A percentile compares a stretch with the other conserved stretches of the same genome.
These are phyloP conservation scores for Lynx canadensis DNA, from an alignment of 2,113 vertebrate genomes.

Conservation along the genomic window DNA sequence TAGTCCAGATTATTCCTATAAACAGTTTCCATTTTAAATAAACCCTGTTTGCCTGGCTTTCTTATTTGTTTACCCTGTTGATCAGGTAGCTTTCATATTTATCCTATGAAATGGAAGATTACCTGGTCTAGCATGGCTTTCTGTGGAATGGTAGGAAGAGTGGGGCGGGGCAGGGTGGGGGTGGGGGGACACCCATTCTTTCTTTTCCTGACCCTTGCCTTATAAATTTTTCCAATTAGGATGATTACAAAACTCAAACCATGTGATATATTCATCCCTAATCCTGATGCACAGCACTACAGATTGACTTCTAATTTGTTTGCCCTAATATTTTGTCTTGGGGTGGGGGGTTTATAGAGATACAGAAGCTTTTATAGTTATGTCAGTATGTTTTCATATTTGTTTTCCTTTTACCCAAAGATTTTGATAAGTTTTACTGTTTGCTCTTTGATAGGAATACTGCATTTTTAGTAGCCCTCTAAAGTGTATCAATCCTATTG, in stretches of 20 bases:
- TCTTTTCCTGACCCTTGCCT: not conserved
- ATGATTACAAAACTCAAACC: not conserved
- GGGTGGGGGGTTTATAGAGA: not conserved
- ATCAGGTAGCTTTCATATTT: not conserved
- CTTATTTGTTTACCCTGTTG: not conserved
- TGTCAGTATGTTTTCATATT: not conserved
- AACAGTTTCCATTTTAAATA: constrained; percentile 41
- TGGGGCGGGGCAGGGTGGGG: not conserved
- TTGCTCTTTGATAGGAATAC: constrained; percentile 19
- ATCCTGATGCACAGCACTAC: not conserved
- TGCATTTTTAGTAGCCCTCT: constrained; percentile 34
- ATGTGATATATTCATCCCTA: not conserved
- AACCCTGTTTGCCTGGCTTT: not conserved
- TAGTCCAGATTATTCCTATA: not conserved
- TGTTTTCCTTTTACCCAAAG: not conserved
- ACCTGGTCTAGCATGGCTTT: not conserved
- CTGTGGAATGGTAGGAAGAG: not conserved
- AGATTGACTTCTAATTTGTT: not conserved
- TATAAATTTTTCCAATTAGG: constrained; percentile 17
- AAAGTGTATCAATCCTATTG: not conserved
- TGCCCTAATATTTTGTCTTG: constrained; percentile 4
- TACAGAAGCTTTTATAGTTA: not conserved
- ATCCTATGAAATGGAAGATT: not conserved
- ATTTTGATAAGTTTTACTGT: not conserved
- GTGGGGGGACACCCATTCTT: not conserved